Conservation (phyloP, 2,113 vertebrate genomes). For the Carlito syrichta region DNA sequence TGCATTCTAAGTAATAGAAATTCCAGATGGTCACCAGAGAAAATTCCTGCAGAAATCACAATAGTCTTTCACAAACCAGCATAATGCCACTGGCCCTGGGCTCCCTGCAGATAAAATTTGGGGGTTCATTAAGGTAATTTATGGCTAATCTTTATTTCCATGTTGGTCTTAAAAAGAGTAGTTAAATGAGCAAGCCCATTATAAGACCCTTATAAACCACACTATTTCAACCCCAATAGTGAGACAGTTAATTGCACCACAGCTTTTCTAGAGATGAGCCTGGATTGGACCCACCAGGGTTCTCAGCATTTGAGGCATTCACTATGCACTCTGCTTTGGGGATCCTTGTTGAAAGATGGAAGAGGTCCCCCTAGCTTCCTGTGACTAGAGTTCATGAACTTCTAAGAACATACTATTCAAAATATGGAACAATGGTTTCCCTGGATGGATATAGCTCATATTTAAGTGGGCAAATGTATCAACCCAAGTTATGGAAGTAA, state of each 20-base stretch:
- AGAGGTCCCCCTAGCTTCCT: background rate
- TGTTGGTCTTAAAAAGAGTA: background rate
- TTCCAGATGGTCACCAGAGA: background rate
- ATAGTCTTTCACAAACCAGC: background rate
- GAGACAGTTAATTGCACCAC: background rate
- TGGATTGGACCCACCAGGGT: no score
- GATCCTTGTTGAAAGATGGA: background rate
- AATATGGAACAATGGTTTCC: background rate
- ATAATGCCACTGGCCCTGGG: background rate
- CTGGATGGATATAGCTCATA: background rate
- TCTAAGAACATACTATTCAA: background rate
- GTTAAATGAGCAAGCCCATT: background rate
- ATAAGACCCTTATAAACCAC: background rate
- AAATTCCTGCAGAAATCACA: background rate
- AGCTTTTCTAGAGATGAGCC: background rate
- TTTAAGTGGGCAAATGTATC: background rate
- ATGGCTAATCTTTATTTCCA: background rate
- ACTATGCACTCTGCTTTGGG: background rate
- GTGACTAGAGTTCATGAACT: background rate
- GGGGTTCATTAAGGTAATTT: background rate
- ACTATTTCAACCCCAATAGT: background rate
- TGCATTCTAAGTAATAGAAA: background rate
- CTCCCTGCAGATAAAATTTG: background rate
- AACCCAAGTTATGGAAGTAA: background rate
- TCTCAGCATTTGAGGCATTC: background rate